These are phyloP conservation scores for Gortyna flavago DNA, from an alignment of 2,888 invertebrate genomes.

Conservation along the genomic window DNA sequence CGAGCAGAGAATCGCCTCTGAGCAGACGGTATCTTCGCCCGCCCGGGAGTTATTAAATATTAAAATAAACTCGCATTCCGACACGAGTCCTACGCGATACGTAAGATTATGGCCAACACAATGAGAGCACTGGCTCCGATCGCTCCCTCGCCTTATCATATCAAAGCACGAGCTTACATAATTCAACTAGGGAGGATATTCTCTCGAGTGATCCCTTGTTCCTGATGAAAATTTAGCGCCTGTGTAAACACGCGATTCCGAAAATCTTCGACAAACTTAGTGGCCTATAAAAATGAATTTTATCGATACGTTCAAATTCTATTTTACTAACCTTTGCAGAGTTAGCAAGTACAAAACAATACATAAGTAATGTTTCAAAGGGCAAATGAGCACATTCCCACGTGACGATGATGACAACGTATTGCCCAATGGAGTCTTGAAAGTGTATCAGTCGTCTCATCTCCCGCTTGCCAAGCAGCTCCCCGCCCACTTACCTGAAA, in stretches of 20 bases:
- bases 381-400: constrained; percentile 65
- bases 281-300: constrained; percentile 56
- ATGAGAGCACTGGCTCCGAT: constrained; percentile 86
- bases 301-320: constrained; percentile 37
- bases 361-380: constrained; percentile 60
- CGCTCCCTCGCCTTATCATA: constrained; percentile 86
- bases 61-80: constrained; percentile 90
- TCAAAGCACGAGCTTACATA: constrained; percentile 85
- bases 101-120: constrained; percentile 88
- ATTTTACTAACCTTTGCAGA: constrained; percentile 65
- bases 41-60: constrained; percentile 89
- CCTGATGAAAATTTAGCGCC: constrained; percentile 78
- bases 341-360: constrained; percentile 27
- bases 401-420: constrained; percentile 73
- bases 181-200: constrained; percentile 80
- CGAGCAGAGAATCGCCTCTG: constrained; percentile 85
- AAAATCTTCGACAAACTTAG: constrained; percentile 62
- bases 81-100: constrained; percentile 88
- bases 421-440: constrained; percentile 81
- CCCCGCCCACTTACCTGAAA: constrained; percentile 88
- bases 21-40: constrained; percentile 86
- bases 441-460: constrained; percentile 82
- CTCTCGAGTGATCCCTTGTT: constrained; percentile 71
- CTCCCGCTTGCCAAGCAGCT: constrained; percentile 76
- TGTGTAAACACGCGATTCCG: constrained; percentile 72